Evolutionary conservation across 2,797 vertebrate genomes (phyloP), one percentile per base, ranked within the genome.

Genomic region (Capromys pilorides): DNA sequence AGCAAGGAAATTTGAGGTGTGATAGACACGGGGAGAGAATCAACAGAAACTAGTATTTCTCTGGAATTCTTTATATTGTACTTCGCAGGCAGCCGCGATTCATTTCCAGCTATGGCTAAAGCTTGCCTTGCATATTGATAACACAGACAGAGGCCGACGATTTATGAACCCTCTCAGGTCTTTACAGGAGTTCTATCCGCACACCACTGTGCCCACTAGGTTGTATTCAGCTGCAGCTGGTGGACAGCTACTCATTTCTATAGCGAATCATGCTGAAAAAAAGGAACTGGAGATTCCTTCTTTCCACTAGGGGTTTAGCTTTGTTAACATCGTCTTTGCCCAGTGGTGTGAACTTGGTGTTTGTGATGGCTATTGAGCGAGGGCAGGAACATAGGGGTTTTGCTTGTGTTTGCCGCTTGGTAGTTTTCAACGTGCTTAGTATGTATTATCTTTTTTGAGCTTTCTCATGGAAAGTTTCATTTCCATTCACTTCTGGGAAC

Each of bases 171-270:
- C 21, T 75, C 36, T 11, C 28, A 67, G 66, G 8, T 36, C 28
- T 75, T 81, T 92, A 51, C 24, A 73, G 39, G n/a, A n/a, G 41
- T 82, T 81, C 67, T 78, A 4, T 78, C 87, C 62, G 79, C 88
- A 78, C 19, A 51, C 45, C 79, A 79, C 24, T 77, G 6, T 85
- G 88, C 81, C 92, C 86, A 96, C 93, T 96, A 91, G 86, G 69
- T 96, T 94, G 95, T 88, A 94, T 96, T 96, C 93, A 78, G 94
- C 85, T 64, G 89, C 93, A 95, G 54, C 84, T 75, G 1, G 45
- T 62, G 62, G 93, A 57, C 77, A 81, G 49, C 78, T 78, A 85
- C 78, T 66, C 69, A 51, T 83, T 67, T 94, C 71, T 79, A 19
- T 73, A 82, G 77, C 64, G 90, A 62, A 45, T 5, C 19, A 62